Percentiles rank a stretch among this genome's conserved stretches.
phyloP scores from a whole-genome alignment of 2,797 vertebrate genomes.

The Bufotes viridis region DNA sequence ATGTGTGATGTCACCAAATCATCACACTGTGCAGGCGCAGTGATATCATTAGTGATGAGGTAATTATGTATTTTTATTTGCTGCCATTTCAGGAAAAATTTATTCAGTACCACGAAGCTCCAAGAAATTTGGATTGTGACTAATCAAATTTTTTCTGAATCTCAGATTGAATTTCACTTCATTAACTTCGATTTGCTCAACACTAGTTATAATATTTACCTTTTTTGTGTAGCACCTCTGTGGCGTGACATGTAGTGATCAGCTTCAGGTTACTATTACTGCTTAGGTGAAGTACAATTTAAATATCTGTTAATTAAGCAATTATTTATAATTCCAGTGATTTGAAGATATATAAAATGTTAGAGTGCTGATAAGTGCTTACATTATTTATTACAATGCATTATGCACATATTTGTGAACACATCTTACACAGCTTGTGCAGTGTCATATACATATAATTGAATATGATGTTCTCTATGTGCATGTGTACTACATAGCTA shows the following conservation, averaged over 20 bases:
- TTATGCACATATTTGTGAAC: not conserved
- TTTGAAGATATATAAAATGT: not conserved
- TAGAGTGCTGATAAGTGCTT: not conserved
- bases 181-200: too few relatives aligned
- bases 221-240: not conserved
- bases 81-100: too few relatives aligned
- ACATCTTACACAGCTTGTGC: not conserved
- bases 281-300: not conserved
- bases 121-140: too few relatives aligned
- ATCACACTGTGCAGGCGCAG: too few relatives aligned
- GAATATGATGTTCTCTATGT: too few relatives aligned
- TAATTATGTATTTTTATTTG: too few relatives aligned
- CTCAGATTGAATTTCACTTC: too few relatives aligned
- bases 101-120: too few relatives aligned
- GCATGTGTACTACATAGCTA: not conserved
- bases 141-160: too few relatives aligned
- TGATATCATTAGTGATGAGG: too few relatives aligned
- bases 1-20: too few relatives aligned
- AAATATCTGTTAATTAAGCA: constrained; percentile 1
- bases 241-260: not conserved
- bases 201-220: not conserved
- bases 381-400: too few relatives aligned
- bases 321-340: not conserved
- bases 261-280: not conserved
- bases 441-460: not conserved